A percentile compares a stretch with the other conserved stretches of the same genome.
These are phyloP conservation scores for Stomorhina lunata DNA, from an alignment of 2,888 invertebrate genomes.

Conservation along the genomic window DNA sequence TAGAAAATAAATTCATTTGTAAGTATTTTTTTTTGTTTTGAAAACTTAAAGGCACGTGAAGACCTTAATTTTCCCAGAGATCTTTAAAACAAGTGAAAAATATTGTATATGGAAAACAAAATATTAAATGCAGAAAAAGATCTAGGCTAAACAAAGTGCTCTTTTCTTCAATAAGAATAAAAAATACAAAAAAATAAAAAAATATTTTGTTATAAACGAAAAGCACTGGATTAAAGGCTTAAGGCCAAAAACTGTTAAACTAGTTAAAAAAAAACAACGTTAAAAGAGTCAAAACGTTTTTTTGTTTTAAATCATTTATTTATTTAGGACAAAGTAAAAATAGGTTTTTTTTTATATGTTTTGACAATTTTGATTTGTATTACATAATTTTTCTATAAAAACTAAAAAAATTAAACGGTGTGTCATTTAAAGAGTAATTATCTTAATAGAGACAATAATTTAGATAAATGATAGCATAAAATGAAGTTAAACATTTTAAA, in stretches of 20 bases:
- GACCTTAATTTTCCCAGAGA: constrained; percentile 58
- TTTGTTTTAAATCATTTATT: neutral
- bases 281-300: constrained; percentile 13
- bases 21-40: too few species aligned
- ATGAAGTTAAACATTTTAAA: too few species aligned
- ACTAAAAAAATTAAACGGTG: too few species aligned
- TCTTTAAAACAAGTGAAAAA: constrained; percentile 29
- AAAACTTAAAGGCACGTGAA: constrained; percentile 39
- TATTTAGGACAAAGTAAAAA: constrained; percentile 6
- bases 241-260: constrained; percentile 49
- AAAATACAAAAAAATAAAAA: neutral
- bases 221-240: constrained; percentile 7
- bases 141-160: constrained; percentile 33
- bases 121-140: constrained; percentile 15
- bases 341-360: neutral
- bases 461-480: too few species aligned
- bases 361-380: neutral
- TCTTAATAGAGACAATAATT: too few species aligned
- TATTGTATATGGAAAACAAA: neutral
- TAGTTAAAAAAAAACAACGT: neutral
- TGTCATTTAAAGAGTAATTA: too few species aligned
- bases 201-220: too few species aligned
- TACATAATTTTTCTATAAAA: neutral
- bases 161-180: neutral
- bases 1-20: neutral